A percentile compares a stretch with the other conserved stretches of the same genome.
Conservation (phyloP, 2,888 invertebrate genomes). For the Operophtera brumata region DNA sequence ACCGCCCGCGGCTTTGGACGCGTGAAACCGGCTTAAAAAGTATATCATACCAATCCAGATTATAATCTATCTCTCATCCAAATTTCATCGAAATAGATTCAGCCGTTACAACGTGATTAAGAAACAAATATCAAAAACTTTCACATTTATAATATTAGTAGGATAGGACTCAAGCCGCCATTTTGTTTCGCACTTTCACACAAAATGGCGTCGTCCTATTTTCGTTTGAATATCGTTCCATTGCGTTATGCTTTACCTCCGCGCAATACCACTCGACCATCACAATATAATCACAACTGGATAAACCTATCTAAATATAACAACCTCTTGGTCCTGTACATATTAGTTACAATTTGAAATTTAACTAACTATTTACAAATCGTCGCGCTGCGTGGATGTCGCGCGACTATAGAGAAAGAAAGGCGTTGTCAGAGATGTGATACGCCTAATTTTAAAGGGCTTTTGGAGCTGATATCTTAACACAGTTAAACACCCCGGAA, state of each 20-base stretch:
- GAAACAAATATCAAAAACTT: too few relatives aligned
- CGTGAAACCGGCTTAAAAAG: too few relatives aligned
- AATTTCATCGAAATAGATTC: neutral
- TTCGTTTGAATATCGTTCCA: neutral
- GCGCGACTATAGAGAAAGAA: neutral
- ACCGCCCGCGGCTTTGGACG: too few relatives aligned
- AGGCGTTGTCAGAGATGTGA: neutral
- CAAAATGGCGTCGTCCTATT: neutral
- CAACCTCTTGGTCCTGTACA: slow-evolving; percentile 72
- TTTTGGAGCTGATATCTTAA: neutral
- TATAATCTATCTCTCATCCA: too few relatives aligned
- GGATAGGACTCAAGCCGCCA: neutral
- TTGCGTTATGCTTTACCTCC: neutral
- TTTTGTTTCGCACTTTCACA: neutral
- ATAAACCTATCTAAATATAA: slow-evolving; percentile 49
- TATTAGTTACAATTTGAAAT: slow-evolving; percentile 58
- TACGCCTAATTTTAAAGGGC: neutral
- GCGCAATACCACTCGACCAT: slow-evolving; percentile 15
- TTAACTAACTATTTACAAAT: slow-evolving; percentile 74
- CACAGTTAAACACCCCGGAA: neutral
- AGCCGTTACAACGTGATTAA: too few relatives aligned
- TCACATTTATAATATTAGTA: too few relatives aligned
- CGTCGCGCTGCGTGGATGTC: slow-evolving; percentile 26
- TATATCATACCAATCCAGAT: too few relatives aligned
- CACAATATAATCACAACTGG: slow-evolving; percentile 38